Base-by-base conservation (phyloP, 1,140 invertebrate genomes). In the Monochamus saltuarius region DNA sequence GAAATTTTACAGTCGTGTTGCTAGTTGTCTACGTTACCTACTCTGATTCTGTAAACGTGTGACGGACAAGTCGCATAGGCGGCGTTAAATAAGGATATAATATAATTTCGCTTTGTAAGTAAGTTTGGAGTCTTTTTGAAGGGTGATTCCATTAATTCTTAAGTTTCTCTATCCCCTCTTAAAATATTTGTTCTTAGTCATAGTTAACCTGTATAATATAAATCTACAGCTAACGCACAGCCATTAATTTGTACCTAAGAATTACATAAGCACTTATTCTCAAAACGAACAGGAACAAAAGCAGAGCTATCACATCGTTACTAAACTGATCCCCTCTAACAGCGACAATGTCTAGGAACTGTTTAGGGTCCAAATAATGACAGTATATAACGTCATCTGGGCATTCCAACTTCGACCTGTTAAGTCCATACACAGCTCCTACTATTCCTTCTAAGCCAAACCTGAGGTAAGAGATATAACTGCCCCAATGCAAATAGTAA, bases 371-470 rank as follows among this genome's bases (percentile, higher is more conserved):
- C 71, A 83, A 88, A 69, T 89, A 91, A 72, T 90, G 89, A 62
- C 90, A 93, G 59, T 91, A 92, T 4, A 71, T 61, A 14, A 75
- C 76, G 50, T 84, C 76, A 53, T 84, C 76, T 1, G 74, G 73
- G 71, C 90, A 92, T 0, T 80, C 78, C 8, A 93, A 74, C 6
- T 76, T 81, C 0, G 80, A 75, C 55, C 94, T 79, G 64, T 90
- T 78, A 37, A 87, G 73, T 0, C 92, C 91, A 69, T 95, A 97
- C 50, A 96, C 89, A 2, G 91, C 85, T n/a, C 83, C 81, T 11
- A 92, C 84, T 39, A 82, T 83, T 46, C 92, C 90, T 79, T 97
- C 93, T n/a, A 95, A 81, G 4, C 89, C 90, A 71, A 94, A 97
- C 68, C 92, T 81, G 17, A 95, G 77, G 71, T 94, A 96, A 13